Percentiles rank a stretch among this genome's conserved stretches.
phyloP scores from a whole-genome alignment of 2,888 invertebrate species.

The Electrophaes corylata region DNA sequence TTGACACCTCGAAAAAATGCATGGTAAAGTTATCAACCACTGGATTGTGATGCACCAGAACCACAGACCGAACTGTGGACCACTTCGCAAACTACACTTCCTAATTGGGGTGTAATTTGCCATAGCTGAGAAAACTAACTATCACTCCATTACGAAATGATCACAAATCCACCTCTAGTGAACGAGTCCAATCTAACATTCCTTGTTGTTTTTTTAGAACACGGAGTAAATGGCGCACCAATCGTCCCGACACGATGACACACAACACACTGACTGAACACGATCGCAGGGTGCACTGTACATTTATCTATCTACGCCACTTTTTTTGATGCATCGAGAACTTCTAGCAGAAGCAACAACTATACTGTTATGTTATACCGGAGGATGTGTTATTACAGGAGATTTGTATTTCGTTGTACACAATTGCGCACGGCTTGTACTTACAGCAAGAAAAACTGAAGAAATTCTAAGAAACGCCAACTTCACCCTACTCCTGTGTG shows the following conservation, averaged over 20 bases:
- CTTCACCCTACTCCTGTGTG: slow-evolving; percentile 56
- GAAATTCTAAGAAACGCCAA: slow-evolving; percentile 71
- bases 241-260: slow-evolving; percentile 72
- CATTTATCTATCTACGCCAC: slow-evolving; percentile 57
- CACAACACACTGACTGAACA: slow-evolving; percentile 70
- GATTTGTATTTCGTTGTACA: slow-evolving; percentile 48
- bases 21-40: slow-evolving; percentile 67
- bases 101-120: slow-evolving; percentile 60
- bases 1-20: slow-evolving; percentile 64
- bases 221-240: slow-evolving; percentile 76
- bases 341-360: slow-evolving; percentile 41
- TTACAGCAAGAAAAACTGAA: slow-evolving; percentile 73
- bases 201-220: slow-evolving; percentile 63
- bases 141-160: slow-evolving; percentile 70
- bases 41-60: slow-evolving; percentile 68
- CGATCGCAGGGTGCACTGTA: slow-evolving; percentile 50
- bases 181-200: slow-evolving; percentile 64
- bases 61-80: slow-evolving; percentile 64
- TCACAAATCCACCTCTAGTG: slow-evolving; percentile 54
- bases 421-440: slow-evolving; percentile 58
- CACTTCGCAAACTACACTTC: slow-evolving; percentile 62
- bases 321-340: slow-evolving; percentile 42
- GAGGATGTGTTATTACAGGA: slow-evolving; percentile 50
- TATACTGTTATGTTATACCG: slow-evolving; percentile 43
- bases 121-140: slow-evolving; percentile 60